These are phyloP conservation scores for Pseudobourletiella spinata DNA, from an alignment of 1,140 invertebrate species.

Conservation along the genomic window DNA sequence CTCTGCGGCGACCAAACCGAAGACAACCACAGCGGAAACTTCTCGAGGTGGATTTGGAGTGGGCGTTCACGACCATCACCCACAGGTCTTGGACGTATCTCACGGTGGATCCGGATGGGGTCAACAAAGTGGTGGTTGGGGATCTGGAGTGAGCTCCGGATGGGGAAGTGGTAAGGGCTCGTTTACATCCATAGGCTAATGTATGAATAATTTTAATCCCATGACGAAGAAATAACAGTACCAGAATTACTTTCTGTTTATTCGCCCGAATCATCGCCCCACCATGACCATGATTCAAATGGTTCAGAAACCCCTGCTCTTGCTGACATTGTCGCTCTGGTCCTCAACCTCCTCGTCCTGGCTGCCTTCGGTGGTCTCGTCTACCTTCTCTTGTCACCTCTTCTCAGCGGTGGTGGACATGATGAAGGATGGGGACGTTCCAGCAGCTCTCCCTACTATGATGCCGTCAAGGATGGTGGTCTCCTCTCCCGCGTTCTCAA, in stretches of 20 bases:
- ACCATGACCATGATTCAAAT: background rate
- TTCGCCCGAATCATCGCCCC: background rate
- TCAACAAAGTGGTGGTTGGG: slow-evolving; percentile 10
- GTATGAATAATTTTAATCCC: background rate
- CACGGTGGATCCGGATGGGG: slow-evolving; percentile 16
- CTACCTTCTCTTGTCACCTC: slow-evolving; percentile 34
- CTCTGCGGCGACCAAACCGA: slow-evolving; percentile 33
- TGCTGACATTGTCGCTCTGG: slow-evolving; percentile 36
- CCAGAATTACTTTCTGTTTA: slow-evolving; percentile 15
- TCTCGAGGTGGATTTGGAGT: slow-evolving; percentile 31
- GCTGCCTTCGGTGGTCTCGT: slow-evolving; percentile 36
- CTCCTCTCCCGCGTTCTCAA: slow-evolving; percentile 35
- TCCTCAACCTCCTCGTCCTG: slow-evolving; percentile 34
- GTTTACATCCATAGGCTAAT: background rate
- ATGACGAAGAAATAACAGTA: slow-evolving; percentile 13
- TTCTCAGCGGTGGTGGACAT: slow-evolving; percentile 29
- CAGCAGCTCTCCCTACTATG: slow-evolving; percentile 32
- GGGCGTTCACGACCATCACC: slow-evolving; percentile 31
- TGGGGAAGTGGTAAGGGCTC: slow-evolving; percentile 2
- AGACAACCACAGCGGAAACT: slow-evolving; percentile 13
- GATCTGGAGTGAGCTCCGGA: slow-evolving; percentile 6
- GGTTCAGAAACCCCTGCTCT: slow-evolving; percentile 33
- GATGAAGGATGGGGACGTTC: slow-evolving; percentile 35
- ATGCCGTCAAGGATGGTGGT: slow-evolving; percentile 36
- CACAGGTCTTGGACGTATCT: slow-evolving; percentile 32